phyloP scores from a whole-genome alignment of 1,140 invertebrate species.

The Neodiprion lecontei region DNA sequence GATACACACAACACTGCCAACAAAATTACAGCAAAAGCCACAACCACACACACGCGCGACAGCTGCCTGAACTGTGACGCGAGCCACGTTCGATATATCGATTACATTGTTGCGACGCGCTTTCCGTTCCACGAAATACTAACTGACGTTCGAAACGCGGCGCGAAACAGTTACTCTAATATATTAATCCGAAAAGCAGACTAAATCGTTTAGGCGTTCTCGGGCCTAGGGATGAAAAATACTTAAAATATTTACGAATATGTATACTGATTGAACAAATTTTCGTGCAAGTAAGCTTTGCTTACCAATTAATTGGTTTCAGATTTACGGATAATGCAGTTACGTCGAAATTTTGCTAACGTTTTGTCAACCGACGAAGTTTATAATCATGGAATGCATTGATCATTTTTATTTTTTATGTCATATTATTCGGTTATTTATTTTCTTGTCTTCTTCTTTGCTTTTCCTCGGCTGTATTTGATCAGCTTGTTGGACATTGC shows the following conservation, averaged over 20 bases:
- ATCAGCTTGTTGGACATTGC: constrained; percentile 60
- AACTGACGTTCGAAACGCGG: too few species aligned
- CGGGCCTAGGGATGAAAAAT: too few species aligned
- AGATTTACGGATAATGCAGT: constrained; percentile 10
- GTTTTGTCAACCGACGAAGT: neutral
- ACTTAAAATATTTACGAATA: too few species aligned
- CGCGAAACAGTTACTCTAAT: too few species aligned
- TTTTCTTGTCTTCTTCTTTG: neutral
- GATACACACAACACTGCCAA: constrained; percentile 28
- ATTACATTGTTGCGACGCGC: neutral
- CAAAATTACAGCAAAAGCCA: constrained; percentile 20
- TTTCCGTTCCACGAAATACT: too few species aligned
- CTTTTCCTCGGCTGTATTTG: constrained; percentile 14
- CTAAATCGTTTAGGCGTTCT: too few species aligned
- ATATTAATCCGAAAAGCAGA: too few species aligned
- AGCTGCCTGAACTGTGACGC: neutral
- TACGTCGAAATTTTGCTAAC: constrained; percentile 9
- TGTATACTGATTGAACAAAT: too few species aligned
- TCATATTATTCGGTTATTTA: neutral
- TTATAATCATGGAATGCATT: too few species aligned
- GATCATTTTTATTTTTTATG: too few species aligned
- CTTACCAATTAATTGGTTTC: neutral
- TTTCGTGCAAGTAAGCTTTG: too few species aligned
- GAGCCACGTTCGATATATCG: constrained; percentile 36
- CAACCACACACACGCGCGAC: constrained; percentile 24